Evolutionary conservation across 2,797 vertebrate genomes (phyloP).

Genomic region (Gouania willdenowi): DNA sequence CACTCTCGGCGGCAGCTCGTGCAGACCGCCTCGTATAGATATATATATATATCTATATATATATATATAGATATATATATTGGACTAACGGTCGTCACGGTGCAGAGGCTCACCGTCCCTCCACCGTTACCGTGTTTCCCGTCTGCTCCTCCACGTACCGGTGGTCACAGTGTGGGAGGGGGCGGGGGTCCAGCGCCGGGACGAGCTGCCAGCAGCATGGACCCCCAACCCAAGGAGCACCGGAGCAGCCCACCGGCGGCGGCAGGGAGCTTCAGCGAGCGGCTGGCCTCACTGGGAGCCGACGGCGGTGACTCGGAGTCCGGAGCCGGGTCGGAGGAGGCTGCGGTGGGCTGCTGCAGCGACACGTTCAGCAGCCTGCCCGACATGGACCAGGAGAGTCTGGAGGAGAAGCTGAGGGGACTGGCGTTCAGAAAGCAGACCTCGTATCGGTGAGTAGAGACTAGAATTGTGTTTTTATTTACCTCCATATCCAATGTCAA

Average conservation of each 20-base stretch:
- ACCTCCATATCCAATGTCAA: too few species aligned
- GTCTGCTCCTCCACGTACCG: not conserved
- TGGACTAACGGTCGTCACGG: constrained; percentile 1
- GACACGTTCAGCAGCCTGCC: constrained; percentile 70
- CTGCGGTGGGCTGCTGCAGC: constrained; percentile 57
- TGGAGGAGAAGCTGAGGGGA: constrained; percentile 89
- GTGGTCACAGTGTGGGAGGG: constrained; percentile 20
- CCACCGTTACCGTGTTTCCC: not conserved
- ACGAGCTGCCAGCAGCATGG: constrained; percentile 61
- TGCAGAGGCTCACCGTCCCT: not conserved
- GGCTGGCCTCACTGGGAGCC: constrained; percentile 65
- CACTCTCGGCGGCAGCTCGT: constrained; percentile 42
- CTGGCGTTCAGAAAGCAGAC: constrained; percentile 96
- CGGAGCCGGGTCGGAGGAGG: constrained; percentile 66
- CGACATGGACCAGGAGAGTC: constrained; percentile 81
- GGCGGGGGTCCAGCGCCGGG: constrained; percentile 57
- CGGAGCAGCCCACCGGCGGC: constrained; percentile 42
- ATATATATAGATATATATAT: constrained; percentile 14
- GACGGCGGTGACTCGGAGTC: constrained; percentile 72
- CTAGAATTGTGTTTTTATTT: too few species aligned
- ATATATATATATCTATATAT: constrained; percentile 6
- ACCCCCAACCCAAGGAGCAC: constrained; percentile 68
- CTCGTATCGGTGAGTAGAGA: constrained; percentile 86
- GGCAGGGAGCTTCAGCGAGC: constrained; percentile 48
- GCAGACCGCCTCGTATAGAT: constrained; percentile 25